phyloP scores from a whole-genome alignment of 2,797 vertebrate species.

The Danio choprae region DNA sequence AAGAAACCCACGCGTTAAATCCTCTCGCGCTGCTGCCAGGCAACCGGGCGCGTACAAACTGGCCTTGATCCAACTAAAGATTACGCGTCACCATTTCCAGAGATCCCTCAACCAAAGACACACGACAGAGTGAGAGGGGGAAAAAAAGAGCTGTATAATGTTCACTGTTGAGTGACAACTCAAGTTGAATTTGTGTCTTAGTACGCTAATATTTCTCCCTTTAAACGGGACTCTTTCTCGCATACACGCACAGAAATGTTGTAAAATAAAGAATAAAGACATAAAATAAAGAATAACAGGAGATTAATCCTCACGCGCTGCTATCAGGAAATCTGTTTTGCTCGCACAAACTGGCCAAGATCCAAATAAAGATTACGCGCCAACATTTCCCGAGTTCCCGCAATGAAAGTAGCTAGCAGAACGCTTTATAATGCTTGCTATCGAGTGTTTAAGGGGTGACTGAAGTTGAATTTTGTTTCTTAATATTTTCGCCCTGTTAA shows the following conservation, averaged over 20 bases:
- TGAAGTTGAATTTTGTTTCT: conserved; percentile 46
- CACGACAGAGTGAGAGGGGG: background rate
- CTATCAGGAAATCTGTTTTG: background rate
- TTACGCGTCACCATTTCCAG: conserved; percentile 25
- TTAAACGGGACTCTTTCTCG: conserved; percentile 28
- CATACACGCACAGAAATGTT: background rate
- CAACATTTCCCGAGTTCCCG: background rate
- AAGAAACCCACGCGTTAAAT: conserved; percentile 22
- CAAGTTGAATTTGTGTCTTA: conserved; percentile 42
- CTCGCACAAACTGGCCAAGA: conserved; percentile 18
- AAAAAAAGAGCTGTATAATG: background rate
- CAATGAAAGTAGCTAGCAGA: background rate
- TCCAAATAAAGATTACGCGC: conserved; percentile 37
- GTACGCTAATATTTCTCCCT: conserved; percentile 37
- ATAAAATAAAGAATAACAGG: background rate
- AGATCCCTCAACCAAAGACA: background rate
- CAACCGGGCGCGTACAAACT: conserved; percentile 13
- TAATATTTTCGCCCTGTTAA: conserved; percentile 48
- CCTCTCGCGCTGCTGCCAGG: background rate
- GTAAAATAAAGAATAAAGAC: background rate
- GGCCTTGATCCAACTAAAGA: conserved; percentile 42
- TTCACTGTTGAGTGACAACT: background rate
- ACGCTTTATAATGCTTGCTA: background rate
- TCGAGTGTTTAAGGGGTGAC: conserved; percentile 13
- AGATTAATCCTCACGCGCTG: background rate